Evolutionary conservation across 1,140 invertebrate genomes (phyloP), one percentile per base, ranked within the genome.

Genomic region (Nomia melanderi): DNA sequence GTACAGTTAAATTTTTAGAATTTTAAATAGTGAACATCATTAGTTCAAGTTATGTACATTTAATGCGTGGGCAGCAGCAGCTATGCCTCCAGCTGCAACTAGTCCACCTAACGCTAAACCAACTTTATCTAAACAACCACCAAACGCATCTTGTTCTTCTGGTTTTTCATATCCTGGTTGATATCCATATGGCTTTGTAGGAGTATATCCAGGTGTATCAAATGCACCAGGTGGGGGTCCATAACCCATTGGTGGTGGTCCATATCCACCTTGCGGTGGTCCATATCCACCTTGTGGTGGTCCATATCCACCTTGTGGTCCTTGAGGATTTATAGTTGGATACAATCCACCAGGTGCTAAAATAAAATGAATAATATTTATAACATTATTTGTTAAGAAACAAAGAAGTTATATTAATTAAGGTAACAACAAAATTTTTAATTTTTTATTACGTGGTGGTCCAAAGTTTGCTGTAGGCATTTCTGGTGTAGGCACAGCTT

Each of bases 51-150:
- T 77, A 82, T 50, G 67, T 80, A 91, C 91, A 78, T 88, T 90
- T 8, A 87, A 77, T 25, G 91, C 91, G 71, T 89, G 87, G 67
- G 90, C 87, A 27, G 88, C 89, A n/a, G 90, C 90, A 41, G 91
- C 91, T 39, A 90, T 88, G 29, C 91, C 91, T 79, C 91, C 91
- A 70, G 90, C 91, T 27, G 90, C 91, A 62, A 90, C 87, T 44
- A 91, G 80, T 66, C 90, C 91, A 23, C 91, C 90, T 44, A 92
- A 54, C 25, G 91, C 90, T 41, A 92, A 57, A 33, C 90, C 90
- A 75, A 92, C 87, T 88, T 92, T 92, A 62, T 91, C 89, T 36
- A 92, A 71, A 41, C 87, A 88, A 36, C 85, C 83, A 63, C 85
- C 79, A 39, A 88, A 90, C 36, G 72, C 72, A 36, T 88, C 85